These are phyloP conservation scores for Belonocnema kinseyi DNA, from an alignment of 1,140 invertebrate genomes.

Conservation along the genomic window DNA sequence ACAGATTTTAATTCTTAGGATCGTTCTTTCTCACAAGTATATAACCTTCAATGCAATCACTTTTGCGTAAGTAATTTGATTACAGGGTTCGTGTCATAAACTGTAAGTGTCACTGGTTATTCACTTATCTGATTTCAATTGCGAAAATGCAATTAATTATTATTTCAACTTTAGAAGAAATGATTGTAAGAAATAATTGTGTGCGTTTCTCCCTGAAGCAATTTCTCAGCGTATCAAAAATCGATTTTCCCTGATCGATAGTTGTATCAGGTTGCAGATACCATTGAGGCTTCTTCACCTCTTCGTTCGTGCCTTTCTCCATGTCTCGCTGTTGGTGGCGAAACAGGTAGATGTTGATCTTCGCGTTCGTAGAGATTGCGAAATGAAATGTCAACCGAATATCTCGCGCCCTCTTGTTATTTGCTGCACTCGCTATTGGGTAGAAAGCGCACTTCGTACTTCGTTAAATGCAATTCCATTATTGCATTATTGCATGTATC, in stretches of 20 bases:
- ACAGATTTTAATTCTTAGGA: too few species aligned
- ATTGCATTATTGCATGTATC: background rate
- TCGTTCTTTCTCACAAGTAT: too few species aligned
- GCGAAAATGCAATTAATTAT: background rate
- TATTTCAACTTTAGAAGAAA: background rate
- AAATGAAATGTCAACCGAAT: slow-evolving; percentile 54
- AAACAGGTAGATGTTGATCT: slow-evolving; percentile 41
- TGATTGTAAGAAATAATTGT: background rate
- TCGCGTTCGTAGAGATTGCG: slow-evolving; percentile 42
- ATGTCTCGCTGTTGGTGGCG: background rate
- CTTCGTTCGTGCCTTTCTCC: slow-evolving; percentile 26
- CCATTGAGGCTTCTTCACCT: slow-evolving; percentile 28
- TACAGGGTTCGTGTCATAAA: too few species aligned
- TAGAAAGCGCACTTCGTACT: slow-evolving; percentile 19
- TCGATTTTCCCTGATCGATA: background rate
- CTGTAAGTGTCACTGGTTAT: too few species aligned
- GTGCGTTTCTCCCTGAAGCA: background rate
- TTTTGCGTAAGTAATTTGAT: too few species aligned
- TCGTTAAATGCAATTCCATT: too few species aligned
- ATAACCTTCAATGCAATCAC: too few species aligned
- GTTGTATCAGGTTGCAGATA: slow-evolving; percentile 9
- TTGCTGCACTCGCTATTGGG: slow-evolving; percentile 29
- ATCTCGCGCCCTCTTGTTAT: slow-evolving; percentile 40
- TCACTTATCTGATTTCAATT: too few species aligned
- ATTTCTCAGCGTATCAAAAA: background rate